Evolutionary conservation across 1,140 invertebrate species (phyloP), one percentile per base, ranked within the genome.

Genomic region (Drosophila pallidifrons): DNA sequence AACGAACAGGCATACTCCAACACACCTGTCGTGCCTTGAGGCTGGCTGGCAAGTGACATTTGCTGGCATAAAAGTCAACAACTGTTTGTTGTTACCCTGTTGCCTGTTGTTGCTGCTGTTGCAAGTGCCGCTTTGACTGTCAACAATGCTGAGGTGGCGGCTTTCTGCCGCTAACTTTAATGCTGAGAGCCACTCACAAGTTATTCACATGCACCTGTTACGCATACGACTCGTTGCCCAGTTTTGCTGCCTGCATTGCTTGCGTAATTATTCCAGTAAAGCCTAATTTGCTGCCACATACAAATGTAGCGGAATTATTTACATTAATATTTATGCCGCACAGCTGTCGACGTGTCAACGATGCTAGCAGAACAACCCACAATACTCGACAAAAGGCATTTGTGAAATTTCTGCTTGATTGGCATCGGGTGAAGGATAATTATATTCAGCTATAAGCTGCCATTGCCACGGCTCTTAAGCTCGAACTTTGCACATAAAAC

Each of bases 11-110:
- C 10, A 20, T 20, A 20, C 38, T 45, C 63, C 46, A 11, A 64
- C 35, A 60, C 51, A 47, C 58, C 59, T 57, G 76, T 13, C 54
- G 41, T 75, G 67, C 63, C 76, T 79, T 65, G 35, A 67, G 76
- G 68, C 67, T 78, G 74, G 63, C 64, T 79, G 77, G 79, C 83
- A 88, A 82, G 67, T 88, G 85, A 89, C 82, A 80, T 87, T 87
- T 70, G 77, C 83, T 64, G 80, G 77, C 78, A 89, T 89, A 85
- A 90, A 89, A 89, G 85, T 89, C 85, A 89, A 85, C 85, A 74
- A 89, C 78, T 81, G 66, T 77, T 82, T 73, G 76, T 63, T 71
- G 60, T 78, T 70, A 65, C 51, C 69, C 15, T 74, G 54, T 35
- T 75, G 77, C 45, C 59, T 10, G 15, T 3, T 47, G 32, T 32